Evolutionary conservation across 2,797 vertebrate species (phyloP).

Genomic region (Oreortyx pictus): DNA sequence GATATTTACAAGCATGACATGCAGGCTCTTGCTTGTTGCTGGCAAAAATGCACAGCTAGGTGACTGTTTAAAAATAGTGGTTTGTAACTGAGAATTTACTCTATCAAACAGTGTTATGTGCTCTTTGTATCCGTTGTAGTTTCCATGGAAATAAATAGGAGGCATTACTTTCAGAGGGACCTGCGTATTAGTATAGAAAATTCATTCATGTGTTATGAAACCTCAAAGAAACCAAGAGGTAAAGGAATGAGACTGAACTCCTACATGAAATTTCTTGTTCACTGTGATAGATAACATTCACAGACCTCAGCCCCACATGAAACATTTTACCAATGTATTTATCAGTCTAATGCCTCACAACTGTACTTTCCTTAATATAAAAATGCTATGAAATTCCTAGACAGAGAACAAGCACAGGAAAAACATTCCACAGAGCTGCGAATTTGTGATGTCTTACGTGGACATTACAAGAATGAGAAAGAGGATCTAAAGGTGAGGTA

Average conservation of each 20-base stretch:
- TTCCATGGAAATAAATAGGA: no score
- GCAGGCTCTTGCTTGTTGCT: no score
- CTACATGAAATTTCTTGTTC: not conserved
- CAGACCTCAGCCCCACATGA: fast-evolving
- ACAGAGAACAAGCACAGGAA: not conserved
- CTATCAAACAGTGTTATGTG: no score
- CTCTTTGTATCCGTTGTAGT: no score
- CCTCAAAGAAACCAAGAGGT: not conserved
- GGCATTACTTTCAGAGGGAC: no score
- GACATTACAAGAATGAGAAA: not conserved
- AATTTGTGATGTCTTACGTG: not conserved
- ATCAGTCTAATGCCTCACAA: not conserved
- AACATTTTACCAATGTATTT: fast-evolving
- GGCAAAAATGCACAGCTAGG: no score
- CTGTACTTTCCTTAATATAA: not conserved
- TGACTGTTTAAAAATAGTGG: no score
- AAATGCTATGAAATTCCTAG: not conserved
- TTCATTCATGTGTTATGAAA: not conserved
- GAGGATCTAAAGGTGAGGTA: not conserved
- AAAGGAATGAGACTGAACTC: not conserved
- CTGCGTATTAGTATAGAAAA: not conserved
- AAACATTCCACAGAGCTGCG: not conserved
- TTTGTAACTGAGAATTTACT: no score
- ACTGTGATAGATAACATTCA: fast-evolving
- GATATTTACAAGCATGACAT: no score